Percentiles rank a stretch among this genome's conserved stretches.
phyloP scores from a whole-genome alignment of 2,888 invertebrate species.

The Ormia ochracea region DNA sequence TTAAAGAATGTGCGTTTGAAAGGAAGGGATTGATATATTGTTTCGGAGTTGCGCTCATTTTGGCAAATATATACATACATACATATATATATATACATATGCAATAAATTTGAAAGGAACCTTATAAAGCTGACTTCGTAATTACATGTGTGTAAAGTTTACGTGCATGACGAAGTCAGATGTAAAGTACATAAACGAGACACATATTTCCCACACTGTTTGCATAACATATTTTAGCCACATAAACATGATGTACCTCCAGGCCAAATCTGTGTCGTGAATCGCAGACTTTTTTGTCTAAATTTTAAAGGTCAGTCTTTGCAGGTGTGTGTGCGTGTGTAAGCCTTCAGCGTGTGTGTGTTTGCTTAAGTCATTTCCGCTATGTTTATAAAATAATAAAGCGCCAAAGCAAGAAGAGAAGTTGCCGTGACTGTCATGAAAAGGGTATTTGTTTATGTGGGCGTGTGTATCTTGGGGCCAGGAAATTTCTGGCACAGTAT shows the following conservation, averaged over 20 bases:
- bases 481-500: neutral
- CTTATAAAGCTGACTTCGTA: neutral
- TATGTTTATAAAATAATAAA: conserved; percentile 36
- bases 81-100: too few species aligned
- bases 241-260: conserved; percentile 36
- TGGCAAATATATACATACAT: neutral
- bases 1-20: too few species aligned
- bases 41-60: too few species aligned
- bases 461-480: conserved; percentile 1
- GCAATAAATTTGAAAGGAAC: too few species aligned
- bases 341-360: neutral
- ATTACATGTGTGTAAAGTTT: too few species aligned
- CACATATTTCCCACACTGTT: conserved; percentile 38
- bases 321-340: neutral
- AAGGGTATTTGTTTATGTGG: neutral
- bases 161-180: too few species aligned
- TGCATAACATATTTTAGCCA: conserved; percentile 51
- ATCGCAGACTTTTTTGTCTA: neutral
- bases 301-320: conserved; percentile 41
- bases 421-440: conserved; percentile 28
- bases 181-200: too few species aligned
- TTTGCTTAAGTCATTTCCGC: conserved; percentile 37
- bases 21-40: too few species aligned
- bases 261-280: neutral
- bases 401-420: neutral